Evolutionary conservation across 2,888 invertebrate species (phyloP).

Genomic region (Caenorhabditis wallacei): DNA sequence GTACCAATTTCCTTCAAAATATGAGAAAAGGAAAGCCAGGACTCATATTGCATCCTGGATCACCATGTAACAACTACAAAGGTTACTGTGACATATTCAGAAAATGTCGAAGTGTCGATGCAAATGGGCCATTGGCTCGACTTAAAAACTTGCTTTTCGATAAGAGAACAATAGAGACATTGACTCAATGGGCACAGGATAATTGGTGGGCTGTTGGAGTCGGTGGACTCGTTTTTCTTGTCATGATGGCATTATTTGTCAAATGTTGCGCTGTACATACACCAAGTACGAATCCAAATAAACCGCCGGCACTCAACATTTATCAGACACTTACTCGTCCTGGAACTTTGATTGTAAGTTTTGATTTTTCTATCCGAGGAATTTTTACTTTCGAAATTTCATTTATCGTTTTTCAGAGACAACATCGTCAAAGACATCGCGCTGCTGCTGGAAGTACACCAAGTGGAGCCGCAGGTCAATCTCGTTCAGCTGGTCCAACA

Average conservation of each 20-base stretch:
- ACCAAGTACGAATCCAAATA: constrained; percentile 98
- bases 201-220: constrained; percentile 97
- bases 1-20: constrained; percentile 74
- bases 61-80: constrained; percentile 97
- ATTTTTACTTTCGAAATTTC: no score
- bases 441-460: constrained; percentile 66
- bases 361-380: neutral
- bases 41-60: constrained; percentile 90
- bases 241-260: constrained; percentile 98
- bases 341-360: constrained; percentile 76
- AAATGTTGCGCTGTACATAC: constrained; percentile 99
- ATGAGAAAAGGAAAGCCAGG: constrained; percentile 81
- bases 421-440: constrained; percentile 71
- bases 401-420: constrained; percentile 63
- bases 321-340: constrained; percentile 88
- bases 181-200: constrained; percentile 85
- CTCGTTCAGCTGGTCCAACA: constrained; percentile 51
- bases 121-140: constrained; percentile 96
- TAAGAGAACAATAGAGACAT: constrained; percentile 78
- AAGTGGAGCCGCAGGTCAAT: constrained; percentile 35
- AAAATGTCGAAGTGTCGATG: constrained; percentile 98
- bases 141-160: constrained; percentile 87
- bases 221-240: constrained; percentile 92
- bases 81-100: constrained; percentile 99
- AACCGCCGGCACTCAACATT: constrained; percentile 94